Conservation (phyloP, 2,797 vertebrate genomes). For the Avahi laniger region DNA sequence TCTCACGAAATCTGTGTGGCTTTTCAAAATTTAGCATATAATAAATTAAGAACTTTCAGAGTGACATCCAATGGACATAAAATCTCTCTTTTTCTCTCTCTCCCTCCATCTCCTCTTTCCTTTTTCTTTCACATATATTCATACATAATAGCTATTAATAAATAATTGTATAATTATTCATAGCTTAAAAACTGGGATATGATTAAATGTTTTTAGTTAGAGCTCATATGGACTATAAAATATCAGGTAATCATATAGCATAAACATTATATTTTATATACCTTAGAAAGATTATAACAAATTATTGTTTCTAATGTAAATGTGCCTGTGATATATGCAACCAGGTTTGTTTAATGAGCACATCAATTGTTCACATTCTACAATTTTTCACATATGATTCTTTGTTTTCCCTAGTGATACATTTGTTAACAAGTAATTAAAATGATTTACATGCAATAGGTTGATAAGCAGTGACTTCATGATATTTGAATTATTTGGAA, state of each 20-base stretch:
- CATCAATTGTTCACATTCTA: not conserved
- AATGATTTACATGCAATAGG: slow-evolving; percentile 31
- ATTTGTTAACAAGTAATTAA: slow-evolving; percentile 42
- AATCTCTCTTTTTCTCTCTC: not conserved
- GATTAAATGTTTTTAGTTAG: not conserved
- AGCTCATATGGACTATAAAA: not conserved
- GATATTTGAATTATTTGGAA: slow-evolving; percentile 42
- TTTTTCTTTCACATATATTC: not conserved
- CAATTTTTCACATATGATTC: not conserved
- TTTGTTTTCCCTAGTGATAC: not conserved
- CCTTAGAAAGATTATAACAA: not conserved
- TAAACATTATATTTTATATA: not conserved
- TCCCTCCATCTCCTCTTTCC: not conserved
- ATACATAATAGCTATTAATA: not conserved
- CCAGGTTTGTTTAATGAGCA: not conserved
- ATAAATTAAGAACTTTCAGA: not conserved
- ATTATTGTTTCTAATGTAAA: not conserved
- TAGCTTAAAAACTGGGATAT: not conserved
- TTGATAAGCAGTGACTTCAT: slow-evolving; percentile 41
- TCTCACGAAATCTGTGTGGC: not conserved
- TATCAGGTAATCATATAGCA: not conserved
- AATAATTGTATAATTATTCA: not conserved
- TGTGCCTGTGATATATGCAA: not conserved
- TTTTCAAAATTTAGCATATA: not conserved
- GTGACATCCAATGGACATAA: not conserved